These are phyloP conservation scores for Zoanthus sociatus DNA, from an alignment of 92 coral and sea anemone genomes.

Conservation along the genomic window DNA sequence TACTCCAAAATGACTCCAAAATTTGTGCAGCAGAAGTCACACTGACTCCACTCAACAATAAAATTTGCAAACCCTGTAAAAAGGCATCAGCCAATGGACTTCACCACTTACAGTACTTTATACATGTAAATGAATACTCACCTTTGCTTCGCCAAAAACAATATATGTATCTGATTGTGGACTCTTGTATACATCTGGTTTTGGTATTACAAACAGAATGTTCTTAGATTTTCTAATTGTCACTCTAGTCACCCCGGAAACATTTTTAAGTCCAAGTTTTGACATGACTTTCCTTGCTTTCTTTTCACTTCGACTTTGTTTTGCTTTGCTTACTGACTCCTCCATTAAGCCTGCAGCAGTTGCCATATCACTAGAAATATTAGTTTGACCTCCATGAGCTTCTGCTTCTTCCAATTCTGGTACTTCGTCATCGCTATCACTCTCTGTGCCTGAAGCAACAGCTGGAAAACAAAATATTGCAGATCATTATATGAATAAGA, in stretches of 20 bases:
- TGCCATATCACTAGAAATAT: slow-evolving; percentile 84
- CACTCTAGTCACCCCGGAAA: slow-evolving; percentile 87
- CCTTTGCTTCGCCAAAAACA: slow-evolving; percentile 99
- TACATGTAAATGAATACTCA: slow-evolving; percentile 35
- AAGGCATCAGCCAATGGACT: no score
- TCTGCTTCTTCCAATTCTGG: slow-evolving; percentile 95
- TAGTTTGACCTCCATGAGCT: slow-evolving; percentile 63
- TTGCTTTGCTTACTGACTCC: slow-evolving; percentile 93
- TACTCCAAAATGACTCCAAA: no score
- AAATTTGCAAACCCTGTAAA: no score
- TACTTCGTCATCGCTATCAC: slow-evolving; percentile 97
- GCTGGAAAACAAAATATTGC: slow-evolving; percentile 8
- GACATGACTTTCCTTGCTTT: slow-evolving; percentile 92
- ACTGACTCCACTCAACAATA: no score
- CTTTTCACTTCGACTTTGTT: slow-evolving; percentile 96
- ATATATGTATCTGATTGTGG: slow-evolving; percentile 94
- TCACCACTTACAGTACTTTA: background rate
- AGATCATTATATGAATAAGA: no score
- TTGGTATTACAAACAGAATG: slow-evolving; percentile 91
- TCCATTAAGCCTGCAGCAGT: slow-evolving; percentile 93
- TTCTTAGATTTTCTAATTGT: slow-evolving; percentile 97
- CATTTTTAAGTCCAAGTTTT: slow-evolving; percentile 90
- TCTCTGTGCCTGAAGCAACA: slow-evolving; percentile 96
- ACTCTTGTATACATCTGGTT: slow-evolving; percentile 93
- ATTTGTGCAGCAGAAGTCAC: no score